Evolutionary conservation across 1,140 invertebrate genomes (phyloP).

Genomic region (Lordiphosa mommai): DNA sequence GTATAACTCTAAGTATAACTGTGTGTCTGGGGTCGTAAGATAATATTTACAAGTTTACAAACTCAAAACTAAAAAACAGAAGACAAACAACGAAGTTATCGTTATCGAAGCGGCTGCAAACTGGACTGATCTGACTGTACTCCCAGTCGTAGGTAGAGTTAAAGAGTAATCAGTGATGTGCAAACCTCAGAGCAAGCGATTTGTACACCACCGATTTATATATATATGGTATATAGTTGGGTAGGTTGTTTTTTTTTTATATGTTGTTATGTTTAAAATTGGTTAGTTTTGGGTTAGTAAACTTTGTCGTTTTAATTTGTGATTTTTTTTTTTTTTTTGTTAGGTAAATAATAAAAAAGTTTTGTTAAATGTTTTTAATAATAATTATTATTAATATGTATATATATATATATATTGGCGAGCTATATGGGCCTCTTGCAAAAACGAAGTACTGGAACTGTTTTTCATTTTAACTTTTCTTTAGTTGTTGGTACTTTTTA

Average conservation of each 20-base stretch:
- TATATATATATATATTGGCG: conserved; percentile 75
- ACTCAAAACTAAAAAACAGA: conserved; percentile 54
- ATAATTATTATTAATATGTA: conserved; percentile 30
- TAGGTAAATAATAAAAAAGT: conserved; percentile 12
- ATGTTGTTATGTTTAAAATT: conserved; percentile 40
- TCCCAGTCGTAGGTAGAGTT: conserved; percentile 11
- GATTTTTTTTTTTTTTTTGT: conserved; percentile 15
- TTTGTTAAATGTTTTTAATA: conserved; percentile 15
- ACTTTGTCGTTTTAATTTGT: conserved; percentile 35
- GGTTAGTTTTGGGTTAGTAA: conserved; percentile 58
- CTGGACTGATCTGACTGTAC: conserved; percentile 30
- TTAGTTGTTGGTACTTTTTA: conserved; percentile 77
- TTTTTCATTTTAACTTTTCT: conserved; percentile 24
- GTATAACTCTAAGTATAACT: conserved; percentile 12
- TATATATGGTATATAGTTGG: conserved; percentile 37
- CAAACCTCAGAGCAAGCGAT: too few relatives aligned
- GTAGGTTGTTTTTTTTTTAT: conserved; percentile 25
- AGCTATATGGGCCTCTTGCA: conserved; percentile 81
- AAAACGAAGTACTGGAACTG: conserved; percentile 79
- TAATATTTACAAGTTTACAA: conserved; percentile 72
- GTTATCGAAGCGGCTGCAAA: conserved; percentile 5
- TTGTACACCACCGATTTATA: not conserved
- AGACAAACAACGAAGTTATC: conserved; percentile 28
- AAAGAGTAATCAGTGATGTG: conserved; percentile 11
- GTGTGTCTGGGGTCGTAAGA: conserved; percentile 17